Base-by-base conservation (phyloP, 2,888 invertebrate genomes). In the Rhimphoctona megacephalus region DNA sequence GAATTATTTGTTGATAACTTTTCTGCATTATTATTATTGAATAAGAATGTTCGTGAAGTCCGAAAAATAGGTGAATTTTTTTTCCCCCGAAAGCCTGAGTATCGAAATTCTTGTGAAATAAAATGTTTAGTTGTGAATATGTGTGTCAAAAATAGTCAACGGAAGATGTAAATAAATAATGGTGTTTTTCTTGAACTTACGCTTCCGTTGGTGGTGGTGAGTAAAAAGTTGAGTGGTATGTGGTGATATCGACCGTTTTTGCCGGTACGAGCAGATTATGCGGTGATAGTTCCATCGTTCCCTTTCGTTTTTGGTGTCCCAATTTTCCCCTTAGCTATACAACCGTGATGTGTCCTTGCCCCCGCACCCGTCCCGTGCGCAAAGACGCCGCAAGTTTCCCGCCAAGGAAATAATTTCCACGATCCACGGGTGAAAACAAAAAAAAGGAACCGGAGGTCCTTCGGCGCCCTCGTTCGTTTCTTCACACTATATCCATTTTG, bases 171-270 rank as follows among this genome's bases (percentile, higher is more conserved):
- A 11, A 25, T 36, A 25, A 46, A 49, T 64, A 43, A 11, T 64
- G 8, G 14, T 33, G 5, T 72, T 69, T 61, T 36, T 1, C 22
- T 67, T 7, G 39, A 64, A 94, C 94, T 94, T 92, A 94, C 94
- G 94, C 94, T 91, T 94, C 94, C 46, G 94, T 94, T 19, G 93
- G 93, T 87, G 94, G 94, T 67, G 94, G 94, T 69, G 94, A 94
- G 85, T 94, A 94, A 88, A 94, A 93, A 2, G 93, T 93, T 57
- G 94, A 94, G 83, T 94, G 93, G 86, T 94, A 94, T 52, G 89
- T 89, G 25, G 90, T 74, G 76, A 93, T 92, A 89, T 94, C 94
- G 89, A 93, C 91, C 80, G 88, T 88, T 88, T 93, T 94, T 49
- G 90, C 90, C 81, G 94, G 92, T 52, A 92, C 86, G 79, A 92